Conservation (phyloP, 2,888 invertebrate genomes). For the Harpalus rubripes region DNA sequence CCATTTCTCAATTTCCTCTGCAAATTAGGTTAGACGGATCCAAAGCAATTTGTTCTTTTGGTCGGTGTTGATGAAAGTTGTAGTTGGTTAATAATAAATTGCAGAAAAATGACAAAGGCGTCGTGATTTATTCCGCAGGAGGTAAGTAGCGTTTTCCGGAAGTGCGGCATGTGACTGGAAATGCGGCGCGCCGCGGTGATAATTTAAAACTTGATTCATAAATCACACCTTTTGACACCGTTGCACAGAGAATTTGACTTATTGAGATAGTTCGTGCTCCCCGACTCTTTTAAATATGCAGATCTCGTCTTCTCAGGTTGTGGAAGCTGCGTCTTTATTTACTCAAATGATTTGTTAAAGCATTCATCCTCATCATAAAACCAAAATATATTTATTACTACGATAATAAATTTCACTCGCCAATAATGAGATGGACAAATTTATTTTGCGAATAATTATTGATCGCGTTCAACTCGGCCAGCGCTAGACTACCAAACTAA, state of each 20-base stretch:
- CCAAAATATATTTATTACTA: constrained; percentile 32
- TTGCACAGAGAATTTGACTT: constrained; percentile 51
- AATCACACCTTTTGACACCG: constrained; percentile 20
- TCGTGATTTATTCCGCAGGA: constrained; percentile 28
- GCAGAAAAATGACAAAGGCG: constrained; percentile 47
- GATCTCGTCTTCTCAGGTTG: constrained; percentile 27
- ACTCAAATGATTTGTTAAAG: constrained; percentile 46
- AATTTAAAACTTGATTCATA: constrained; percentile 59
- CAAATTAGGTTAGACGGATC: background rate
- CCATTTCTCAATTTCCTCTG: background rate
- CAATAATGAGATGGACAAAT: constrained; percentile 1
- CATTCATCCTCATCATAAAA: constrained; percentile 23
- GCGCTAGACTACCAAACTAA: too few species aligned
- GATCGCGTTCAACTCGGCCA: too few species aligned
- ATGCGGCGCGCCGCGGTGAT: constrained; percentile 49
- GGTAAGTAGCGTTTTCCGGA: constrained; percentile 47
- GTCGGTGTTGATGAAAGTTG: constrained; percentile 25
- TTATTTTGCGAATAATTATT: background rate
- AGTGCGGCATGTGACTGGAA: constrained; percentile 49
- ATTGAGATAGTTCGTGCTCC: constrained; percentile 54
- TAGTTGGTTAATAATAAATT: constrained; percentile 42
- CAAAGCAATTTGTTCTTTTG: background rate
- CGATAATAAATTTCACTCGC: constrained; percentile 9
- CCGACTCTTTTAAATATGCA: constrained; percentile 44
- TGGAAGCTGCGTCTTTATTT: constrained; percentile 35